Percentiles rank a stretch among this genome's conserved stretches.
These are phyloP conservation scores for Pristionchus maxplancki DNA, from an alignment of 2,888 invertebrate species.

Conservation along the genomic window DNA sequence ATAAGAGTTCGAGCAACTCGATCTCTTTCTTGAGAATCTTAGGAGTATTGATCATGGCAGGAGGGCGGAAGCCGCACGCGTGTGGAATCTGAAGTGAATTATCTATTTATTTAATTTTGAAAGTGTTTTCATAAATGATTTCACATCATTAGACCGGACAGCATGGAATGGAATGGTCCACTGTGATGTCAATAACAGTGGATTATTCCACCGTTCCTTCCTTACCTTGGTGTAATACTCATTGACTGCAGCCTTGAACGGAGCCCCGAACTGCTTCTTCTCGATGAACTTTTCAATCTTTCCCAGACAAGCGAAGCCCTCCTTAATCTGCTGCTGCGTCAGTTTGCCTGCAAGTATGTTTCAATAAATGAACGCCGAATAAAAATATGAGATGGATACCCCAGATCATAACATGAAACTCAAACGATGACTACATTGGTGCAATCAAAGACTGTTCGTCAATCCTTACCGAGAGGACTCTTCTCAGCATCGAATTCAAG, in stretches of 20 bases:
- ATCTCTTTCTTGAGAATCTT: slow-evolving; percentile 78
- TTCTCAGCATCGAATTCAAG: slow-evolving; percentile 80
- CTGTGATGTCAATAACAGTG: background rate
- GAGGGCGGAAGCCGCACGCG: slow-evolving; percentile 79
- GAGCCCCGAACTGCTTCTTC: slow-evolving; percentile 72
- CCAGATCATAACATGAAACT: too few species aligned
- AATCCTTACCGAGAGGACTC: slow-evolving; percentile 79
- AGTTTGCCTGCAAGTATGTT: slow-evolving; percentile 78
- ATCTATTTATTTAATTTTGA: too few species aligned
- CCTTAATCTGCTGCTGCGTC: slow-evolving; percentile 79
- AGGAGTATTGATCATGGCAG: slow-evolving; percentile 79
- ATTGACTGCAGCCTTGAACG: slow-evolving; percentile 79
- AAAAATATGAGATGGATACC: too few species aligned
- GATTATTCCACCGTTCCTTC: slow-evolving; percentile 59
- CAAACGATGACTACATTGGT: background rate
- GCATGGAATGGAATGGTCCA: too few species aligned
- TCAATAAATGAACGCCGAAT: too few species aligned
- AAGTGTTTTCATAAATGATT: too few species aligned
- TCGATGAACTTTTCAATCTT: slow-evolving; percentile 77
- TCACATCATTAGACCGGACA: too few species aligned
- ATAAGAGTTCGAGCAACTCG: slow-evolving; percentile 79
- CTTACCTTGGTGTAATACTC: slow-evolving; percentile 81
- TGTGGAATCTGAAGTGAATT: slow-evolving; percentile 29
- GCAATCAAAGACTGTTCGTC: background rate
- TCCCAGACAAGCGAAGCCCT: slow-evolving; percentile 79